Base-by-base conservation (phyloP, 2,797 vertebrate genomes). In the Kryptolebias ocellatus region DNA sequence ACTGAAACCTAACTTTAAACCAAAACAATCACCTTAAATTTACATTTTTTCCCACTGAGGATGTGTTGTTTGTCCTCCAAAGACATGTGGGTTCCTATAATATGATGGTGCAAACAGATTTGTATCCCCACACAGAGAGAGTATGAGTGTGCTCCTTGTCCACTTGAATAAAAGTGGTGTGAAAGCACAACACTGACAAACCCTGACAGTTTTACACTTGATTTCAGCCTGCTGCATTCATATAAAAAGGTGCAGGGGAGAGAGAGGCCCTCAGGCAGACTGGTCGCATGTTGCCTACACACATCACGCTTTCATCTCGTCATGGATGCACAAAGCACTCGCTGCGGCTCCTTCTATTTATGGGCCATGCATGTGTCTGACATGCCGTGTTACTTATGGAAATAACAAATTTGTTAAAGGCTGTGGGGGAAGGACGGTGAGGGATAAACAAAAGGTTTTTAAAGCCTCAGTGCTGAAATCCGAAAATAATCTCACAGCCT, bases 131-230 rank as follows among this genome's bases (percentile, higher is more conserved):
- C 29, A 74, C 58, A 79, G 27, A 61, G 42, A 49, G 59, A 53
- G 62, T 0, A 17, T 50, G 69, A 59, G 64, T 64, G 74, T 64
- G 63, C 86, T 86, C 83, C 88, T 92, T 94, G 94, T 95, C 95
- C 82, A 87, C 55, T 76, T 74, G 72, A 92, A 94, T 95, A 90
- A 95, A 85, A 63, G 64, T 68, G 69, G 65, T 71, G 79, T 74
- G 78, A 80, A 78, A 86, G 77, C 73, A 78, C 78, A 76, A 89
- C 84, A 76, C 92, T 94, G 94, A 96, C 93, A 92, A 87, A 87
- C 84, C 89, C 83, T 93, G 95, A 95, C 95, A 96, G 93, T 80
- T 82, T 87, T 87, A 85, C 90, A 91, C 87, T 88, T 84, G 78
- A 91, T 83, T 87, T 90, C 86, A 81, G 87, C 64, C 77, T 70